phyloP scores from a whole-genome alignment of 2,888 invertebrate genomes.

The Drosophila ochracea region DNA sequence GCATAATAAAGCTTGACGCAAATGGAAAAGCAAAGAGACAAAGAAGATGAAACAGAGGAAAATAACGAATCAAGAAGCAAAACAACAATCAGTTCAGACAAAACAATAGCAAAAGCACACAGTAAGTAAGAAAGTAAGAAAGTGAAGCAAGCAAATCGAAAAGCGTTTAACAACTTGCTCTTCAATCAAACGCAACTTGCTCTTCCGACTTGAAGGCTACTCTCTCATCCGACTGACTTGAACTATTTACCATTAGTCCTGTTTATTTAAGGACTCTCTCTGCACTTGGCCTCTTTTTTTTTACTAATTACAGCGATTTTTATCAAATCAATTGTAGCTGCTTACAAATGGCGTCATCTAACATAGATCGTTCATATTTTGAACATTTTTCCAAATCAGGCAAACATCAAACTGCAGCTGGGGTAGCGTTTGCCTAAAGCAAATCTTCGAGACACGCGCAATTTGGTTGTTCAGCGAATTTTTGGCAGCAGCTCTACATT shows the following conservation, averaged over 20 bases:
- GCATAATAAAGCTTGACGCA: not conserved
- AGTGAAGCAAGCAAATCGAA: not conserved
- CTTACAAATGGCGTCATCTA: constrained; percentile 14
- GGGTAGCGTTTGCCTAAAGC: constrained; percentile 18
- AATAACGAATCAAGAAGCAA: not conserved
- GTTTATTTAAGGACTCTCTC: not conserved
- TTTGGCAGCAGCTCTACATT: constrained; percentile 32
- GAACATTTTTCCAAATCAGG: constrained; percentile 33
- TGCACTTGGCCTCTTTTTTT: not conserved
- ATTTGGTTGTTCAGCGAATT: constrained; percentile 33
- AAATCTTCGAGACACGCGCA: constrained; percentile 46
- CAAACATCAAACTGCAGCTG: constrained; percentile 5
- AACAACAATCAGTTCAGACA: not conserved
- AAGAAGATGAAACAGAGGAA: not conserved
- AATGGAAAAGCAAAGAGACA: not conserved
- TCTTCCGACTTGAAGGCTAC: no score
- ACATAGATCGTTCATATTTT: constrained; percentile 16
- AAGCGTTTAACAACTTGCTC: not conserved
- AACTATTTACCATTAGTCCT: not conserved
- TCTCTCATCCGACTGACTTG: not conserved
- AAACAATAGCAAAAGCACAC: constrained; percentile 1
- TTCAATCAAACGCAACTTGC: not conserved
- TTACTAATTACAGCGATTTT: not conserved
- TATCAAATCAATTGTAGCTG: not conserved
- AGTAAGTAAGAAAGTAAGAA: not conserved